These are phyloP conservation scores for Ophion ventricosus DNA, from an alignment of 2,888 invertebrate species.

Conservation along the genomic window DNA sequence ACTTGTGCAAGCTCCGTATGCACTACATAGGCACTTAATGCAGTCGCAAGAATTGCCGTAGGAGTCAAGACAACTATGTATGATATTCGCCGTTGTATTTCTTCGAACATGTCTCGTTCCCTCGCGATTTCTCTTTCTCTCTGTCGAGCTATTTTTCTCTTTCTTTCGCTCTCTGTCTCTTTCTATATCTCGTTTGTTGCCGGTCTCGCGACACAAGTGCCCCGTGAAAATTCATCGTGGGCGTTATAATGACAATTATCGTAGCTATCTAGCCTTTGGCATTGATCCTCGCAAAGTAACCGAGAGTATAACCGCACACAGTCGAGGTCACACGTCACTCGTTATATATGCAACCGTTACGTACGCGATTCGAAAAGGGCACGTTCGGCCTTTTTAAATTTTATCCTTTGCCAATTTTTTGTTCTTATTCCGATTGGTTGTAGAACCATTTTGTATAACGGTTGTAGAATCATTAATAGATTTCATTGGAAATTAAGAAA, in stretches of 20 bases:
- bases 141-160: neutral
- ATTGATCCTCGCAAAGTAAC: slow-evolving; percentile 77
- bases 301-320: slow-evolving; percentile 61
- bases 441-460: neutral
- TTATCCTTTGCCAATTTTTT: neutral
- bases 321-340: slow-evolving; percentile 59
- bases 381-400: neutral
- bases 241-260: slow-evolving; percentile 80
- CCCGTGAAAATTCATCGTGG: slow-evolving; percentile 79
- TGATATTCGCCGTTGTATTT: slow-evolving; percentile 58
- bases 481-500: neutral
- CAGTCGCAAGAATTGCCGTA: slow-evolving; percentile 71
- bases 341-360: slow-evolving; percentile 46
- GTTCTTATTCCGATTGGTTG: neutral
- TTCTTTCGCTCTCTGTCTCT: slow-evolving; percentile 1
- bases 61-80: slow-evolving; percentile 61
- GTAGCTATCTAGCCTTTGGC: slow-evolving; percentile 74
- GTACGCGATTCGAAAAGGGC: neutral
- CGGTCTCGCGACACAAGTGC: slow-evolving; percentile 52
- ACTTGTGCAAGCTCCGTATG: slow-evolving; percentile 59
- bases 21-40: slow-evolving; percentile 14
- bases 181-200: neutral
- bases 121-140: neutral
- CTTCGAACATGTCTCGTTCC: slow-evolving; percentile 72
- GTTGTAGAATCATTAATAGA: too few relatives aligned